Base-by-base conservation (phyloP, 30 jellyfish, hydroid and myxozoan genomes). In the Chrysaora quinquecirrha region DNA sequence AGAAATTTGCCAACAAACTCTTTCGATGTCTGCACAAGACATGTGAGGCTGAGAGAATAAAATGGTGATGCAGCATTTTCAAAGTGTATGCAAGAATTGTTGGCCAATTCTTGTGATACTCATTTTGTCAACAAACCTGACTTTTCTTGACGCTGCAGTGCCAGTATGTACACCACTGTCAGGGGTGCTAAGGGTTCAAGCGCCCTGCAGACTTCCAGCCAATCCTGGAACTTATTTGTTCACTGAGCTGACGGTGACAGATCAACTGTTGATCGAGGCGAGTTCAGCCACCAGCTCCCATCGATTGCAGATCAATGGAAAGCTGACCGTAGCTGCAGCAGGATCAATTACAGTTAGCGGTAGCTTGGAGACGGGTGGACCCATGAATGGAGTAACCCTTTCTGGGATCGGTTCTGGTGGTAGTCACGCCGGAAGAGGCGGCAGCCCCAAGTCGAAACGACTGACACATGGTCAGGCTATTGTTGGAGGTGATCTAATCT, bases 321-420 rank as follows among this genome's bases (percentile, higher is more conserved):
- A 14, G 14, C 54, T 38, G 11, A 38, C 54, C 6, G 54, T 38
- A 14, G 54, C 54, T 3, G 11, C 6, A 38, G 11, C 6, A 38
- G 54, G 54, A 6, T 38, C 54, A 38, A 38, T 38, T 14, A 14
- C 14, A 6, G 6, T 38, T 3, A 38, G 54, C 14, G 54, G 11
- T 3, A 38, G 54, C 54, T 38, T 38, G 54, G 46, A 64, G 34
- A 21, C 46, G 24, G 70, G 50, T 10, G 78, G 49, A 1, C 16
- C 70, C 11, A 38, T 18, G 4, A 75, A 58, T 34, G 88, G 88
- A 0, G 70, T 61, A 1, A 16, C 78, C 22, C 1, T 61, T 2
- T 75, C 48, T 30, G 88, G 88, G 2, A 38, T 1, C 7, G 90
- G 90, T 31, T 79, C 90, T 0, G 90, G 90, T 20, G 90, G 90